Evolutionary conservation across 53 echinoderm and acorn worm genomes (phyloP), one percentile per base, ranked within the genome.

Genomic region (Luidia sarsii): DNA sequence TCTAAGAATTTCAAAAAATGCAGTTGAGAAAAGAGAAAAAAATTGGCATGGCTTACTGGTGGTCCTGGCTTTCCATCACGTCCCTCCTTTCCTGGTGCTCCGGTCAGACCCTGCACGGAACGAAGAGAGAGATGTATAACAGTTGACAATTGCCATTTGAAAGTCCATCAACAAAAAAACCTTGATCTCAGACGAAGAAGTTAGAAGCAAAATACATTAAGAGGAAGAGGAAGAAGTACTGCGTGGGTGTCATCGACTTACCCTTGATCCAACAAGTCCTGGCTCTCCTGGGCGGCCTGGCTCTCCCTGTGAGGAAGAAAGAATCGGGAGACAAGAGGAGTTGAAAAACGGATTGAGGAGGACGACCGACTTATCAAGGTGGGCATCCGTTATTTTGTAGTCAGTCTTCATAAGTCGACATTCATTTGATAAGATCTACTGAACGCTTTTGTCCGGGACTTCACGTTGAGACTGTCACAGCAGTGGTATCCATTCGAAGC

Each of bases 1-100:
- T n/a, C n/a, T n/a, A n/a, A n/a, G n/a, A n/a, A n/a, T n/a, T n/a
- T n/a, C n/a, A n/a, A n/a, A n/a, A n/a, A n/a, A n/a, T n/a, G n/a
- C n/a, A n/a, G n/a, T n/a, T n/a, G n/a, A n/a, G n/a, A n/a, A n/a
- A n/a, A n/a, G n/a, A n/a, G n/a, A n/a, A n/a, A n/a, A n/a, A n/a
- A n/a, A n/a, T n/a, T n/a, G n/a, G 32, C 22, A n/a, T 15, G 30
- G 82, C 87, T 72, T 62, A 87, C 88, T 36, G 87, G 38, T 33
- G 89, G 91, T 86, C 94, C 95, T 75, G 95, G 95, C 67, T 83
- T 86, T 20, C 95, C 95, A 81, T 94, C 95, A 62, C 91, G 92
- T 89, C 95, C 95, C 67, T 94, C 92, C 67, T 94, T 94, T 67
- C 95, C 95, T 86, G 95, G 95, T 8, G 92, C 82, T 66, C 95